Evolutionary conservation across 2,888 invertebrate genomes (phyloP), one percentile per base, ranked within the genome.

Genomic region (Acleris emargana): DNA sequence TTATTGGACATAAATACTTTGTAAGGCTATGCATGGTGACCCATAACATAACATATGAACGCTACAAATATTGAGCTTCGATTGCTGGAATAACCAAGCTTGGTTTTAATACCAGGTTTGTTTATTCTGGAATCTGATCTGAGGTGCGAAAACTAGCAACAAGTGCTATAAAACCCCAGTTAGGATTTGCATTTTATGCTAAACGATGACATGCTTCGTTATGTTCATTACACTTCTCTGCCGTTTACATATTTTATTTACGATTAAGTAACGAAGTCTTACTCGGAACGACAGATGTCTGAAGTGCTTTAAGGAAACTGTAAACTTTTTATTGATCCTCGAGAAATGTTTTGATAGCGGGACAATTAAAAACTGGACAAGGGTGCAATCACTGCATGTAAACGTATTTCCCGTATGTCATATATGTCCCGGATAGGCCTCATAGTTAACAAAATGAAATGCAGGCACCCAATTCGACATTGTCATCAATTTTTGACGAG

Each of bases 1-100:
- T 73, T 73, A 71, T 69, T 62, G 64, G 54, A 68, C 69, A 68
- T n/a, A n/a, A n/a, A n/a, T 67, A 50, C 66, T 52, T 57, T 45
- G 45, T 38, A 47, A 43, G 59, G 28, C 64, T 54, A 58, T n/a
- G n/a, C 64, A 53, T 42, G 64, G 49, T 18, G 17, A 16, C 50
- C 32, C 42, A 59, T 50, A 50, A 20, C 42, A 59, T 50, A 50
- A 20, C 17, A 20, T 47, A 47, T 52, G 22, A 32, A 55, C 22
- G 45, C 43, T 43, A 6, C 28, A 20, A 49, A 59, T 49, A 58
- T 58, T 52, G 45, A n/a, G 25, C 47, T 52, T 53, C 13, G 38
- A 38, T 38, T 4, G 11, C 38, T 47, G 32, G 32, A 22, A 32
- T 45, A 63, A 50, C 43, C 20, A 43, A n/a, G 25, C 22, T n/a